Percentiles rank a stretch among this genome's conserved stretches.
phyloP scores from a whole-genome alignment of 1,140 invertebrate species.

The Triops cancriformis region DNA sequence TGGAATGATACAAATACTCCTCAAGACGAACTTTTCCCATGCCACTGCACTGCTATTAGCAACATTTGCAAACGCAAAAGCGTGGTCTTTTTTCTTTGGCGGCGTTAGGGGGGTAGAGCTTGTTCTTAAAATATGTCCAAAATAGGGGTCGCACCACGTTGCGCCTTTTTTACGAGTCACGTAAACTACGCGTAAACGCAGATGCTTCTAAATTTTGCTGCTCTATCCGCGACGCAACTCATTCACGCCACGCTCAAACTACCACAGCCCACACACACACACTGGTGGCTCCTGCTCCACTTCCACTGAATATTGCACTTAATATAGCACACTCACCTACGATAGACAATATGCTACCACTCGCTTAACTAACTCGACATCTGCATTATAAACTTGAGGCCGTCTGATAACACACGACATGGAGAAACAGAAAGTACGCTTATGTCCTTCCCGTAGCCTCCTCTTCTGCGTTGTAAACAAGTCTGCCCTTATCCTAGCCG shows the following conservation, averaged over 20 bases:
- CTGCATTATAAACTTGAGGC: conserved; percentile 9
- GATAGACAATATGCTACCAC: not conserved
- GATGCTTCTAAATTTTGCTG: not conserved
- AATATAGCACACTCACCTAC: not conserved
- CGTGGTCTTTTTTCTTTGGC: not conserved
- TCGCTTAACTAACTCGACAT: not conserved
- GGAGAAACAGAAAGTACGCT: conserved; percentile 9
- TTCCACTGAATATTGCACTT: not conserved
- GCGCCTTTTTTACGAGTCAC: conserved; percentile 9
- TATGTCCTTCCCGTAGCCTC: not conserved
- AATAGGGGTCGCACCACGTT: not conserved
- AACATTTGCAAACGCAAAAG: not conserved
- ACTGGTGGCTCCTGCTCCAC: too few relatives aligned
- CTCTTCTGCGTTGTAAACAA: conserved; percentile 13
- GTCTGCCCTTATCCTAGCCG: not conserved
- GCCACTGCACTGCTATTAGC: not conserved
- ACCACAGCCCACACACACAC: not conserved
- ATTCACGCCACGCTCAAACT: not conserved
- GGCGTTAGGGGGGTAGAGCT: not conserved
- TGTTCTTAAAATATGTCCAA: conserved; percentile 11
- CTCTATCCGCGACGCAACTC: not conserved
- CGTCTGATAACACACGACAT: conserved; percentile 2
- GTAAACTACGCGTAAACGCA: conserved; percentile 5
- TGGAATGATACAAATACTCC: too few relatives aligned
- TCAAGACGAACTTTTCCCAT: too few relatives aligned